Evolutionary conservation across 30 jellyfish, hydroid and myxozoan genomes (phyloP).

Genomic region (Catostylus mosaicus): DNA sequence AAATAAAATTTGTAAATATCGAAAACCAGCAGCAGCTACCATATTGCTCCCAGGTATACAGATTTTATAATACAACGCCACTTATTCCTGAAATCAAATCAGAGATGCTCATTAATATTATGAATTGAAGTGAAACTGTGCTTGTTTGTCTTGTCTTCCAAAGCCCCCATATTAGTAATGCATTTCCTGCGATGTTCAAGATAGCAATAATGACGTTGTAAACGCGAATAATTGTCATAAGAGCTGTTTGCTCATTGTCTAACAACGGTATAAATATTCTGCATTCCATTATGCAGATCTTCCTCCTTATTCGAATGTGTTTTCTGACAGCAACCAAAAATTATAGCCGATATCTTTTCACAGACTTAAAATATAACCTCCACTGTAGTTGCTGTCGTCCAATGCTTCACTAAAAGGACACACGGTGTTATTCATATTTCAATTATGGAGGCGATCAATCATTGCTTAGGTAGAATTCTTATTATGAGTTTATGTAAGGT

Average conservation of each 20-base stretch:
- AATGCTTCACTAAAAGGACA: too few relatives aligned
- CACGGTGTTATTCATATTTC: too few relatives aligned
- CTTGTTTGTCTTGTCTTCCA: not conserved
- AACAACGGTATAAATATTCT: too few relatives aligned
- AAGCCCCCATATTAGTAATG: not conserved
- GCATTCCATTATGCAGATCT: too few relatives aligned
- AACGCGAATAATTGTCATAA: not conserved
- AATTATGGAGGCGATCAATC: too few relatives aligned
- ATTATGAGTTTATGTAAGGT: too few relatives aligned
- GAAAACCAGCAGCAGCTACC: not conserved
- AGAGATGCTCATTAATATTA: not conserved
- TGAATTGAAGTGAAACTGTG: not conserved
- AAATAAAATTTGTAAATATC: not conserved
- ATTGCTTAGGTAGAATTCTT: too few relatives aligned
- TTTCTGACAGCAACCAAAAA: not conserved
- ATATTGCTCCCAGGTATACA: not conserved
- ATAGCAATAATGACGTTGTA: not conserved
- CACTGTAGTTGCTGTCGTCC: not conserved
- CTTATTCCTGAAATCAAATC: not conserved
- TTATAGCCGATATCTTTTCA: not conserved
- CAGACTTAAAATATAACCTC: not conserved
- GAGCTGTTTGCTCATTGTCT: not conserved
- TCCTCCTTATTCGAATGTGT: too few relatives aligned
- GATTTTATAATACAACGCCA: not conserved
- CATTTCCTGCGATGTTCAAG: not conserved